A percentile compares a stretch with the other conserved stretches of the same genome.
Conservation (phyloP, 1,140 invertebrate species). For the Drosophila lowei region DNA sequence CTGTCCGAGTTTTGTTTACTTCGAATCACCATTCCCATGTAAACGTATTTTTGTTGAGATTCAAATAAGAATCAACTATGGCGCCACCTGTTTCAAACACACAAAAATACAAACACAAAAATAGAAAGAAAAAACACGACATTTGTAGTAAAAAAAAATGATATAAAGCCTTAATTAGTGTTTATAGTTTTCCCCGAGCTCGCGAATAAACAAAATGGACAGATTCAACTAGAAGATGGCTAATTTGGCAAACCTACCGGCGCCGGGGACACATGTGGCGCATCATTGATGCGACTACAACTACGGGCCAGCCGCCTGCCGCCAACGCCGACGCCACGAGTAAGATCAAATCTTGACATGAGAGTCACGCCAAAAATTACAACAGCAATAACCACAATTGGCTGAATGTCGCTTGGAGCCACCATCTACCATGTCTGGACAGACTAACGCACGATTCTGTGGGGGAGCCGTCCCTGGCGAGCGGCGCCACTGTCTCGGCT, state of each 20-base stretch:
- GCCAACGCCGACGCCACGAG: slow-evolving; percentile 38
- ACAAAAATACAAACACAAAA: too few species aligned
- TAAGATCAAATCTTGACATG: slow-evolving; percentile 64
- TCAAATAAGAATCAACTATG: neutral
- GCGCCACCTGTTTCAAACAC: neutral
- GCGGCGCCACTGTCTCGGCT: slow-evolving; percentile 44
- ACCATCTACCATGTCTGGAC: slow-evolving; percentile 33
- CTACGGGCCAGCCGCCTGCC: slow-evolving; percentile 6
- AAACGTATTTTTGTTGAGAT: neutral
- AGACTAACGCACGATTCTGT: slow-evolving; percentile 59
- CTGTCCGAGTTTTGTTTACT: neutral
- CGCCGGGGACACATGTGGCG: slow-evolving; percentile 18
- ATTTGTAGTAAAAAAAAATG: too few species aligned
- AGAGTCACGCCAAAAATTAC: slow-evolving; percentile 70
- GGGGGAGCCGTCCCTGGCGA: slow-evolving; percentile 33
- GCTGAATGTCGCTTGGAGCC: slow-evolving; percentile 28
- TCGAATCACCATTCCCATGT: neutral
- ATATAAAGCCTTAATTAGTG: too few species aligned
- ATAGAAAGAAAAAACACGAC: too few species aligned
- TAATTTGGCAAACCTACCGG: too few species aligned
- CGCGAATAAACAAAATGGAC: too few species aligned
- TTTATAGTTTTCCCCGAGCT: too few species aligned
- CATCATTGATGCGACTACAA: slow-evolving; percentile 42
- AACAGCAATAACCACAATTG: slow-evolving; percentile 32
- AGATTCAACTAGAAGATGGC: too few species aligned